Conservation (phyloP, 2,888 invertebrate genomes). For the Platycheirus albimanus region DNA sequence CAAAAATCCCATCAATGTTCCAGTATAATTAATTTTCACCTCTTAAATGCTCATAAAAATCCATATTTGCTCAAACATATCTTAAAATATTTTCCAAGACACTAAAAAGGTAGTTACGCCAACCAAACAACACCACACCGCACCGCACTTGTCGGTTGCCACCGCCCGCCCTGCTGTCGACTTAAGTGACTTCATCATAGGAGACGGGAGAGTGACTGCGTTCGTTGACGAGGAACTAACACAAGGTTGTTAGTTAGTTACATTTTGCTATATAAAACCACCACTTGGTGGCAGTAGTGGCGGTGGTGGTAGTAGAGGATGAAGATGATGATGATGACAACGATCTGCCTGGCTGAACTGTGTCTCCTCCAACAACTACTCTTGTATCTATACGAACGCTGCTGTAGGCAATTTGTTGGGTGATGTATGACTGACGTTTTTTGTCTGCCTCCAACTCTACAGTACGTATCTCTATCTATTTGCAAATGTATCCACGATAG, state of each 20-base stretch:
- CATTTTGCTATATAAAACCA: constrained; percentile 6
- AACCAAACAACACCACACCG: too few relatives aligned
- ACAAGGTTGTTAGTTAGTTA: constrained; percentile 39
- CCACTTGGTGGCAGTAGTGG: background rate
- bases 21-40: constrained; percentile 71
- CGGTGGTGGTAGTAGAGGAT: background rate
- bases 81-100: constrained; percentile 19
- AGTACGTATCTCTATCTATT: constrained; percentile 59
- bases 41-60: constrained; percentile 72
- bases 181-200: constrained; percentile 34
- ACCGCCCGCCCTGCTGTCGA: background rate
- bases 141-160: background rate
- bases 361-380: constrained; percentile 20
- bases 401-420: constrained; percentile 70
- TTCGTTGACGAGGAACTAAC: constrained; percentile 34
- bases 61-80: constrained; percentile 64
- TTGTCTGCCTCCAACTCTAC: constrained; percentile 44
- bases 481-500: constrained; percentile 2
- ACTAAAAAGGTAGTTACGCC: background rate
- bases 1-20: constrained; percentile 70
- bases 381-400: constrained; percentile 18
- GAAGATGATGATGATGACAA: constrained; percentile 62
- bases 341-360: constrained; percentile 37
- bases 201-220: constrained; percentile 2
- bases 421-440: constrained; percentile 73